Conservation (phyloP, 2,888 invertebrate genomes). For the Sialis lutaria region DNA sequence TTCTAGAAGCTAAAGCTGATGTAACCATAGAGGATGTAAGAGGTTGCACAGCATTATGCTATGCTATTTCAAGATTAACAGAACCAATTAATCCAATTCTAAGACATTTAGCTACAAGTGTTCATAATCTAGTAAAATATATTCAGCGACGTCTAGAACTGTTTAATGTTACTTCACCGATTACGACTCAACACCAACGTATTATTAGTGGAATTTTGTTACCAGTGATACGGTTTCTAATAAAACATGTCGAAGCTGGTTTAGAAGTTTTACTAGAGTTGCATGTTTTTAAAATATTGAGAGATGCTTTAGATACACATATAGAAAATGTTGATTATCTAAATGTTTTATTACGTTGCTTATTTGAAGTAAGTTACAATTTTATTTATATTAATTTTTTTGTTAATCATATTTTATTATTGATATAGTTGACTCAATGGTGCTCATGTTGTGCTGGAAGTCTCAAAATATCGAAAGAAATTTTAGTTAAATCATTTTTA, state of each 20-base stretch:
- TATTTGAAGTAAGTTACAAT: conserved; percentile 8
- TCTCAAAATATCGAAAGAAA: conserved; percentile 7
- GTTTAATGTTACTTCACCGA: conserved; percentile 15
- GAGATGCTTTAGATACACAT: conserved; percentile 14
- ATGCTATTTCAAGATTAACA: conserved; percentile 14
- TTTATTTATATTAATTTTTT: too few relatives aligned
- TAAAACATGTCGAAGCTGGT: conserved; percentile 17
- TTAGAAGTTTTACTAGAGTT: conserved; percentile 18
- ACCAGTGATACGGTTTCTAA: conserved; percentile 18
- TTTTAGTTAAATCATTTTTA: conserved; percentile 11
- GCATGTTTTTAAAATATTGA: conserved; percentile 16
- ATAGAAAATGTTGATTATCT: conserved; percentile 13
- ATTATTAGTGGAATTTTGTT: conserved; percentile 2
- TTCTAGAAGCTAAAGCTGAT: conserved; percentile 18
- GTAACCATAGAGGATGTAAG: conserved; percentile 20
- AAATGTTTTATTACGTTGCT: conserved; percentile 6
- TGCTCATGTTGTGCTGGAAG: conserved; percentile 6
- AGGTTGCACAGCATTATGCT: conserved; percentile 23
- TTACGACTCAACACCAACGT: conserved; percentile 5
- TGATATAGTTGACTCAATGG: neutral
- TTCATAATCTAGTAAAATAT: conserved; percentile 13
- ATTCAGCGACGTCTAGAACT: conserved; percentile 17
- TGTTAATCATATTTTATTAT: too few relatives aligned
- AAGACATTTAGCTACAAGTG: too few relatives aligned
- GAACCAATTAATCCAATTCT: too few relatives aligned